A percentile compares a stretch with the other conserved stretches of the same genome.
These are phyloP conservation scores for Thysanoteuthis rhombus DNA, from an alignment of 2,888 invertebrate genomes.

Conservation along the genomic window DNA sequence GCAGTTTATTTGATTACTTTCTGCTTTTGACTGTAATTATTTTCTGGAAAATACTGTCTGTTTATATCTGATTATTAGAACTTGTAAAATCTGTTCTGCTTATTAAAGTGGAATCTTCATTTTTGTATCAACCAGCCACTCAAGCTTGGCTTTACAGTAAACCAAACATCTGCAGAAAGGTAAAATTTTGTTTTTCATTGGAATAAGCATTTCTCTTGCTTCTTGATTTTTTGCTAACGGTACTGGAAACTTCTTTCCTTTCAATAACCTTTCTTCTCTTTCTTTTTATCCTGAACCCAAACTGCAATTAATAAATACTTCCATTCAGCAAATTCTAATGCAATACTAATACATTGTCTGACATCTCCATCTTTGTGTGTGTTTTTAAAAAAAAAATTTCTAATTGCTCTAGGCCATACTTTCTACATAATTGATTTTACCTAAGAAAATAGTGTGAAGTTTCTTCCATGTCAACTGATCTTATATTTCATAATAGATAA, in stretches of 20 bases:
- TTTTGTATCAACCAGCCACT: constrained; percentile 21
- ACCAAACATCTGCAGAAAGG: constrained; percentile 25
- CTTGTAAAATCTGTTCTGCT: neutral
- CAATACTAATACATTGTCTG: too few relatives aligned
- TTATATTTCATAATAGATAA: too few relatives aligned
- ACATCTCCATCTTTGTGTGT: neutral
- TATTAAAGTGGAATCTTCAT: constrained; percentile 14
- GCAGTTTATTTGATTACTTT: too few relatives aligned
- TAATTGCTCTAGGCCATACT: neutral
- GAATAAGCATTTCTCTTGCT: neutral
- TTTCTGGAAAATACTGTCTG: neutral
- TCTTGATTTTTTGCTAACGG: neutral
- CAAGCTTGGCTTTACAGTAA: constrained; percentile 20
- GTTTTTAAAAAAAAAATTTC: too few relatives aligned
- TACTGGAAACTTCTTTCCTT: neutral
- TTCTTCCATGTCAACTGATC: neutral
- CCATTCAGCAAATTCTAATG: neutral
- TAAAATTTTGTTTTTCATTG: constrained; percentile 2
- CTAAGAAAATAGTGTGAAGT: neutral
- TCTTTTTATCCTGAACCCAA: neutral
- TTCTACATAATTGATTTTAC: neutral
- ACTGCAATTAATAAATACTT: neutral
- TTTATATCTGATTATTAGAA: neutral
- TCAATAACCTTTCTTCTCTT: neutral
- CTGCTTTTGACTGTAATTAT: too few relatives aligned